Percentiles rank a stretch among this genome's conserved stretches.
Evolutionary conservation across 2,888 invertebrate species (phyloP).

Genomic region (Erebia palarica): DNA sequence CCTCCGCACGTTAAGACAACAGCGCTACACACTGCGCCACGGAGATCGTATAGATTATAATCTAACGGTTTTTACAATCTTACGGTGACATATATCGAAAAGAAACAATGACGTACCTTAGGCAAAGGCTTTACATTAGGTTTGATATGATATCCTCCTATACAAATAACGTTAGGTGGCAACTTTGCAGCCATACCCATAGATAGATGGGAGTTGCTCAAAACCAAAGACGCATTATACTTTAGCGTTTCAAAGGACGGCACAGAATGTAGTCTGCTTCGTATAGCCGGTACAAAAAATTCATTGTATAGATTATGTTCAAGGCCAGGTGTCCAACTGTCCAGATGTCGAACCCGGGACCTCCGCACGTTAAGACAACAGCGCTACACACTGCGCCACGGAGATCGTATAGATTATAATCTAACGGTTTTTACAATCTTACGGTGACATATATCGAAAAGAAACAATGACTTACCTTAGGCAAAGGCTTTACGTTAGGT

Average conservation of each 20-base stretch:
- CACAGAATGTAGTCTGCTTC: constrained; percentile 13
- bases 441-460: too few species aligned
- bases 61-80: too few species aligned
- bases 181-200: constrained; percentile 48
- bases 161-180: constrained; percentile 57
- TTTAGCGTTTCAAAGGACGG: constrained; percentile 22
- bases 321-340: constrained; percentile 34
- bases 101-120: constrained; percentile 33
- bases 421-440: too few species aligned
- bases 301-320: constrained; percentile 35
- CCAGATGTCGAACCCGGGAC: too few species aligned
- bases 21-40: too few species aligned
- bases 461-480: constrained; percentile 42
- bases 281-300: constrained; percentile 23
- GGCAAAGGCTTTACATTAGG: constrained; percentile 55
- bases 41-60: too few species aligned
- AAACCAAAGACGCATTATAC: constrained; percentile 57
- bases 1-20: too few species aligned
- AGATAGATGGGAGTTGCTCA: constrained; percentile 62
- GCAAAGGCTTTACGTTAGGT: constrained; percentile 52
- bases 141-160: constrained; percentile 65
- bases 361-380: too few species aligned
- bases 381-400: too few species aligned
- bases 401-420: too few species aligned
- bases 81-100: too few species aligned